Conservation (phyloP, 2,113 vertebrate genomes). For the Passerina amoena region DNA sequence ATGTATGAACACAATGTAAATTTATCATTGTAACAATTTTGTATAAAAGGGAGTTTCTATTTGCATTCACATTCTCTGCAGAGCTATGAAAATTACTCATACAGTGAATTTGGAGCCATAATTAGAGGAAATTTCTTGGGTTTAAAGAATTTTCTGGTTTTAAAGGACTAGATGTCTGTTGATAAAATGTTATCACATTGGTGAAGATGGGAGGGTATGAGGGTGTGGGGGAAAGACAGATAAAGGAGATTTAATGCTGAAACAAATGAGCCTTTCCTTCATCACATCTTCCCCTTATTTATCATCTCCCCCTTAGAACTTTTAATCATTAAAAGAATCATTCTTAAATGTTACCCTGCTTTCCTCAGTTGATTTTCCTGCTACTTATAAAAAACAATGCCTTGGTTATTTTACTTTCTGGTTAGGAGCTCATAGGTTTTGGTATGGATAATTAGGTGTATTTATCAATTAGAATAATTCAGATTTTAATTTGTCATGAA, state of each 20-base stretch:
- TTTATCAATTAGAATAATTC: not conserved
- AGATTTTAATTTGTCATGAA: not conserved
- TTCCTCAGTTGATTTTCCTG: not conserved
- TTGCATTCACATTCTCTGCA: slow-evolving; percentile 34
- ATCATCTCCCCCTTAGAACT: not conserved
- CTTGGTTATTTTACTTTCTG: not conserved
- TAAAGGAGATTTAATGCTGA: not conserved
- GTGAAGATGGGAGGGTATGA: not conserved
- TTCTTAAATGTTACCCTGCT: not conserved
- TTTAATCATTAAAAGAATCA: not conserved
- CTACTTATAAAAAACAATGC: not conserved
- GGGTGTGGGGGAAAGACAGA: not conserved
- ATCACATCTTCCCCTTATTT: not conserved
- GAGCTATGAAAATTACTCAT: slow-evolving; percentile 32
- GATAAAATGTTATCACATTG: not conserved
- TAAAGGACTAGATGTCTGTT: not conserved
- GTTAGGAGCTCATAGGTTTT: not conserved
- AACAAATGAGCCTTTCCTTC: not conserved
- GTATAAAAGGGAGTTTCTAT: slow-evolving; percentile 35
- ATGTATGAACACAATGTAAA: slow-evolving; percentile 55
- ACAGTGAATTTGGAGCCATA: not conserved
- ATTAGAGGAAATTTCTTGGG: slow-evolving; percentile 8
- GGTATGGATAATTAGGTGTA: not conserved
- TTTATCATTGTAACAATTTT: slow-evolving; percentile 36
- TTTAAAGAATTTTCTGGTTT: slow-evolving; percentile 2